Base-by-base conservation (phyloP, 2,113 vertebrate genomes). In the Hemichromis elongatus region DNA sequence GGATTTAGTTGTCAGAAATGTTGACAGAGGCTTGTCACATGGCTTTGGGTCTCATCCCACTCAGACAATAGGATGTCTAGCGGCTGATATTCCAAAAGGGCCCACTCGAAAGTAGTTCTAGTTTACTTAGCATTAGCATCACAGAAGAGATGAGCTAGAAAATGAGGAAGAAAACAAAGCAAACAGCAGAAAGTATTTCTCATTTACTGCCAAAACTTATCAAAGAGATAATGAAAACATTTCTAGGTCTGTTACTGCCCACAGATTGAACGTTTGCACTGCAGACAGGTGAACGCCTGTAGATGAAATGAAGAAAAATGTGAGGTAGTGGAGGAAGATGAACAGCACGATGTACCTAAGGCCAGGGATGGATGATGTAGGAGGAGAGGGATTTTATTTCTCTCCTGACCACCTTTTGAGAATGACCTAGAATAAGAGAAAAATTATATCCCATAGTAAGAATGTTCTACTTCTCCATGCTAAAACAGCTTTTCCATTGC, bases 371-470 rank as follows among this genome's bases (percentile, higher is more conserved):
- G 84, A 92, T 92, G 92, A 92, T 91, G 61, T 82, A 89, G 77
- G 86, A 87, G 88, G 79, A 68, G 57, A 90, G 82, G 90, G 91
- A 88, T 77, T 90, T 87, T 26, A 63, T 81, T 83, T 85, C 89
- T 91, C 84, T 90, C 78, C 83, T 91, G 89, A 91, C 88, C 85
- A 89, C 70, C 45, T 91, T 90, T 92, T 88, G 63, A 84, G 81
- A 77, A 50, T 90, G 92, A 91, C 91, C 89, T 90, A 91, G 86
- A 93, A 93, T 59, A 70, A 28, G 83, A 87, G 80, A 90, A 79
- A 88, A 89, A 88, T 79, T 24, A 73, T 40, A 77, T 54, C 30
- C 63, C 66, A 37, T 10, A 28, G 55, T 19, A 80, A 16, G 35
- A 79, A 86, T 19, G 52, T 82, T 84, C 77, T 37, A 54, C 63